Conservation (phyloP, 1,140 invertebrate genomes). For the Eriocheir sinensis region DNA sequence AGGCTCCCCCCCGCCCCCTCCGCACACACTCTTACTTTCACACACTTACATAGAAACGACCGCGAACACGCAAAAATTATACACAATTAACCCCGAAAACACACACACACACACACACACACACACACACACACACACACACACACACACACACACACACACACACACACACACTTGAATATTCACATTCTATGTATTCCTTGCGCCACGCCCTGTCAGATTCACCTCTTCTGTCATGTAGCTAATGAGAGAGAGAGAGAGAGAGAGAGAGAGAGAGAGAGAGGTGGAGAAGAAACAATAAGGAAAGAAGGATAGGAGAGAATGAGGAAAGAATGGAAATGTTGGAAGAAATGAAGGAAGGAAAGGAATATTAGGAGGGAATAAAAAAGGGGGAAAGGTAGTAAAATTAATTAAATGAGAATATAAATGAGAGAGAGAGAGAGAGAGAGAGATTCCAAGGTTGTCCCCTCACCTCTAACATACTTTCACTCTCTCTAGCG, state of each 20-base stretch:
- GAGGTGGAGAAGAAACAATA: too few species aligned
- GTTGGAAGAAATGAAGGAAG: too few species aligned
- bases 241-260: background rate
- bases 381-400: too few species aligned
- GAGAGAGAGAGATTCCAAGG: conserved; percentile 6
- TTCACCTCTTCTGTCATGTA: background rate
- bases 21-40: background rate
- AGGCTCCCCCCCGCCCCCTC: background rate
- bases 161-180: background rate
- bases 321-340: too few species aligned
- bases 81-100: background rate
- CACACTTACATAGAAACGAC: background rate
- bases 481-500: background rate
- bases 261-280: conserved; percentile 8
- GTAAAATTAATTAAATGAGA: too few species aligned
- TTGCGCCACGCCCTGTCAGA: background rate
- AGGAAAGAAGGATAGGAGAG: too few species aligned
- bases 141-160: too few species aligned
- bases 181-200: background rate
- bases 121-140: background rate
- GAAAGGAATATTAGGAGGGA: too few species aligned
- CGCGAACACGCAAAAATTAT: background rate
- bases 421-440: conserved; percentile 8
- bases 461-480: background rate
- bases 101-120: conserved; percentile 22